A percentile compares a stretch with the other conserved stretches of the same genome.
Evolutionary conservation across 2,797 vertebrate species (phyloP).

Genomic region (Pangasius larnaudii): DNA sequence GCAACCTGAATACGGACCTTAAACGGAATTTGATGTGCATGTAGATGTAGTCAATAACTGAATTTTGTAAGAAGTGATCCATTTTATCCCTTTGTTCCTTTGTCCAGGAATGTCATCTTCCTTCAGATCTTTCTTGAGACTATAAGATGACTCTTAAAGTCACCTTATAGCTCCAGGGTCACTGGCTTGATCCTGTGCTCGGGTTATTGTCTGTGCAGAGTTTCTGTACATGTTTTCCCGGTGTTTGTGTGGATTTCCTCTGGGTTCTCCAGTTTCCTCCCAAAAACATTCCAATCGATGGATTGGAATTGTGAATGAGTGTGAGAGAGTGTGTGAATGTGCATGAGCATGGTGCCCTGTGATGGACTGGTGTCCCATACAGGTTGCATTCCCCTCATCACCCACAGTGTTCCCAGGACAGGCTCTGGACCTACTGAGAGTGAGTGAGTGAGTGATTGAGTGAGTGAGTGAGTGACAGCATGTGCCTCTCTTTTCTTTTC

Average conservation of each 20-base stretch:
- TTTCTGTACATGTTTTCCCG: not conserved
- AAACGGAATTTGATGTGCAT: too few relatives aligned
- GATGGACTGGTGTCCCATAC: not conserved
- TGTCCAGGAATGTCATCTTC: too few relatives aligned
- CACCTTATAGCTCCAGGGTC: not conserved
- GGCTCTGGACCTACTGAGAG: too few relatives aligned
- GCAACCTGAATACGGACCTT: too few relatives aligned
- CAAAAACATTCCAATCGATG: not conserved
- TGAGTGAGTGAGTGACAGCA: not conserved
- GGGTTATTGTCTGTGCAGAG: not conserved
- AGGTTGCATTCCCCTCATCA: too few relatives aligned
- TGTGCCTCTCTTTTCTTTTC: too few relatives aligned
- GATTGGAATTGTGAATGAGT: not conserved
- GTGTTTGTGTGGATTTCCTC: not conserved
- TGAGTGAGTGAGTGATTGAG: not conserved
- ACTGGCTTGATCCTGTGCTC: not conserved
- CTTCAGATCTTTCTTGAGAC: too few relatives aligned
- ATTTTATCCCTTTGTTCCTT: not conserved
- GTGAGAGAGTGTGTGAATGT: not conserved
- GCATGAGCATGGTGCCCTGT: not conserved
- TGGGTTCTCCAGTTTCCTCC: not conserved
- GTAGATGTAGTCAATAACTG: too few relatives aligned
- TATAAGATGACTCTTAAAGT: not conserved
- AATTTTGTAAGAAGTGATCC: too few relatives aligned
- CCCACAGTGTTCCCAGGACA: too few relatives aligned